phyloP scores from a whole-genome alignment of 2,797 vertebrate genomes.

The Furcifer pardalis region DNA sequence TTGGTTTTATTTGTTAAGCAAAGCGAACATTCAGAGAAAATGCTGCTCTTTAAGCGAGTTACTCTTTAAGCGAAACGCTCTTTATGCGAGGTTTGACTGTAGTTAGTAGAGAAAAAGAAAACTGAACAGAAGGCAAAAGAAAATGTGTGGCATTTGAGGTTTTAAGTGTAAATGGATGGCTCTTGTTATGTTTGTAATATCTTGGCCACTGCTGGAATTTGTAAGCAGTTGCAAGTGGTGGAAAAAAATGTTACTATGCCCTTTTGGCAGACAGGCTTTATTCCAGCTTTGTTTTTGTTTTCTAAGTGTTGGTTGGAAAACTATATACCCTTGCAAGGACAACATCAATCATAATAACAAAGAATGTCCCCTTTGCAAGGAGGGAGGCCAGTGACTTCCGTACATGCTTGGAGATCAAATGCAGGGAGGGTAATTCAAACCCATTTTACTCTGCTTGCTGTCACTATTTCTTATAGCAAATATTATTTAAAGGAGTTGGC shows the following conservation, averaged over 20 bases:
- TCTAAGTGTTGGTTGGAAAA: neutral
- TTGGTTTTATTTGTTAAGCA: too few relatives aligned
- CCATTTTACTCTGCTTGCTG: neutral
- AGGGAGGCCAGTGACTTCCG: neutral
- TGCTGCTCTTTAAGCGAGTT: too few relatives aligned
- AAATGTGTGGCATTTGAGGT: constrained; percentile 14
- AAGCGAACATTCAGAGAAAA: too few relatives aligned
- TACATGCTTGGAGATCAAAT: neutral
- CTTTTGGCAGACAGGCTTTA: neutral
- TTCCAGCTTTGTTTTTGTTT: neutral
- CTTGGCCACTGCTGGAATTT: neutral
- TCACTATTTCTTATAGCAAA: constrained; percentile 4
- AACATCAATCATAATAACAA: neutral
- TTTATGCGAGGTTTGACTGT: too few relatives aligned
- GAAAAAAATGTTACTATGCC: neutral
- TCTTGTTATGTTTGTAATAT: constrained; percentile 8
- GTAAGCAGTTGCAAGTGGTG: neutral
- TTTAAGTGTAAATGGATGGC: constrained; percentile 17
- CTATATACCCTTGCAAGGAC: neutral
- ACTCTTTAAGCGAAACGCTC: too few relatives aligned
- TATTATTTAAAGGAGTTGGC: neutral
- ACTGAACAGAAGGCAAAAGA: neutral
- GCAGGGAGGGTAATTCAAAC: neutral
- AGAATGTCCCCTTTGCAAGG: constrained; percentile 5
- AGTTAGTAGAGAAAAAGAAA: constrained; percentile 14